phyloP scores from a whole-genome alignment of 2,113 vertebrate species.

The Pholis gunnellus region DNA sequence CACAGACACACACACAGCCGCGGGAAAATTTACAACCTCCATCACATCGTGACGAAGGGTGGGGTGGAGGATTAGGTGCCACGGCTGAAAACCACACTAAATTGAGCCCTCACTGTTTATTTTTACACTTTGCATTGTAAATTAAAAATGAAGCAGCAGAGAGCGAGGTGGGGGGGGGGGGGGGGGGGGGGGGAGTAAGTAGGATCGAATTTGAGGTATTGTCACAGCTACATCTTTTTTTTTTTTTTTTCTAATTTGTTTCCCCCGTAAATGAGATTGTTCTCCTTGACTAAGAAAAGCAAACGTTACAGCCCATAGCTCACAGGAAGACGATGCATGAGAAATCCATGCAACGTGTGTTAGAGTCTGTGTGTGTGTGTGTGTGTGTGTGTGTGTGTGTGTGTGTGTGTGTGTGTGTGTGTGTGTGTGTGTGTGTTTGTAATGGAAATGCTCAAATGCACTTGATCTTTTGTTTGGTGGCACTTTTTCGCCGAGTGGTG shows the following conservation, averaged over 20 bases:
- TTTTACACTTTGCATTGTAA: conserved; percentile 86
- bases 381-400: background rate
- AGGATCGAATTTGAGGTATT: conserved; percentile 78
- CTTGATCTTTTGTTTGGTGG: conserved; percentile 72
- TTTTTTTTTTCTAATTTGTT: conserved; percentile 77
- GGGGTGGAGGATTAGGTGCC: conserved; percentile 80
- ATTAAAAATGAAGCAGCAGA: conserved; percentile 74
- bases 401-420: background rate
- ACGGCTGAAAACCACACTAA: conserved; percentile 83
- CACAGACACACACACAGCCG: conserved; percentile 21
- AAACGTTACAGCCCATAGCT: conserved; percentile 81
- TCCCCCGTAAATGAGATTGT: conserved; percentile 84
- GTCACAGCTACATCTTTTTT: conserved; percentile 70
- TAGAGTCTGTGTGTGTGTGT: conserved; percentile 7
- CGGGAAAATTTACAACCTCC: conserved; percentile 75
- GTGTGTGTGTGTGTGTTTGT: background rate
- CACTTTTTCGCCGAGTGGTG: conserved; percentile 63
- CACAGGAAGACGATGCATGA: conserved; percentile 74
- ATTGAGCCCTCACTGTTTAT: conserved; percentile 83
- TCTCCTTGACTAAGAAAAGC: conserved; percentile 80
- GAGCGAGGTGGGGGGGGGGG: background rate
- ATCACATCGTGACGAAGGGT: conserved; percentile 53
- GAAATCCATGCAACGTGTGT: conserved; percentile 68
- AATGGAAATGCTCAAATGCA: conserved; percentile 62
- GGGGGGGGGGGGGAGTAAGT: conserved; percentile 26